Evolutionary conservation across 2,888 invertebrate species (phyloP), one percentile per base, ranked within the genome.

Genomic region (Phengaris arion): DNA sequence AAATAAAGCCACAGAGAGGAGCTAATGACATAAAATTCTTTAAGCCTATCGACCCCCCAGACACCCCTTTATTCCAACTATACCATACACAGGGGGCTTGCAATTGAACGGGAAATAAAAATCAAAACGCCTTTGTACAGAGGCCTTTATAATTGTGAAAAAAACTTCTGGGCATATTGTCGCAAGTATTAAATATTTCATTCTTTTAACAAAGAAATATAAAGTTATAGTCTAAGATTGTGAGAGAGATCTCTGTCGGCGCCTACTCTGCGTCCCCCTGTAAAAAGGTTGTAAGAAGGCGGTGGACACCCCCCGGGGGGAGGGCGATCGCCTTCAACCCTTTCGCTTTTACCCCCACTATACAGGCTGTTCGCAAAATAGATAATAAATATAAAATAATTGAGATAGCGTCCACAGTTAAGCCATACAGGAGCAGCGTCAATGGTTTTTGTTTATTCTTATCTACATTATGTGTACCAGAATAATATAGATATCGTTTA

Each of bases 271-370:
- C 82, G 82, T 93, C 89, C 89, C 93, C 92, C 85, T 85, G 91
- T 92, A 93, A 93, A 93, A 93, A 93, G 93, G 91, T 91, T 93
- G 92, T 93, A 92, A 93, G 93, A 93, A 93, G 92, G 91, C 89
- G 92, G 91, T 86, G 92, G 92, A 91, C 92, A 87, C 90, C 90
- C 86, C 83, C 78, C 80, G 81, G 87, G 89, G 89, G 83, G 22
- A 22, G 22, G 88, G 85, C 86, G 87, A 91, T 90, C 90, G 89
- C 90, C 92, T 86, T 91, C 92, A 93, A 93, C 93, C 93, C 93
- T 93, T 93, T 93, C 93, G 92, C 92, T 93, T 92, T 92, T 89
- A 89, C 91, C 91, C 92, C 92, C 89, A 81, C 82, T 52, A 81
- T 85, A 90, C 91, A 93, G 92, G 89, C 83, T 91, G 92, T 84